Evolutionary conservation across 2,888 invertebrate species (phyloP), one percentile per base, ranked within the genome.

Genomic region (Quadriops clusia): DNA sequence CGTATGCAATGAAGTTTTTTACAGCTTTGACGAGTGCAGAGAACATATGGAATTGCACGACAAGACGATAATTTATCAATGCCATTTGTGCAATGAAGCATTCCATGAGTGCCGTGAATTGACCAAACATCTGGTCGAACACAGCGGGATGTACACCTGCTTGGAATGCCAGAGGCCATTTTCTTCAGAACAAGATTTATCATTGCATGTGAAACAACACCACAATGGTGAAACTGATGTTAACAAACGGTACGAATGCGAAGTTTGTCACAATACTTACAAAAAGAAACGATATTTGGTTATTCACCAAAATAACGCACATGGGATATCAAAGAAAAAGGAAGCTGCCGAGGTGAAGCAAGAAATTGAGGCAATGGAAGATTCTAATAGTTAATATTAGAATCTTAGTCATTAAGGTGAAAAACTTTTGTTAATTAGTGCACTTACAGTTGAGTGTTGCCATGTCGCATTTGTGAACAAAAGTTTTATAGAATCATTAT

Each of bases 71-170:
- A 26, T 38, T 15, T 45, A 43, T 23, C 41, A 37, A 20, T 45
- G 45, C 30, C 44, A 42, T 23, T 10, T 41, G 15, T 45, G 45
- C 30, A 23, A 27, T 5, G 36, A 40, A 18, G 28, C 36, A 23
- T 44, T 44, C 21, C 32, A 24, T 11, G 41, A 45, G 23, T 41
- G 36, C 15, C 33, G 39, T 2, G 40, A 39, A n/a, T 30, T 44
- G 15, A 38, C 37, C 1, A 41, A 32, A 15, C 45, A 45, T 26
- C 22, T 45, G 11, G 36, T 37, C 5, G 44, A 38, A 22, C 45
- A 45, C 24, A 38, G 36, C 10, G 40, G 42, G 2, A 30, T 39
- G 34, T 38, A 39, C 20, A 26, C 39, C 5, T 44, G 44, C 30
- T 24, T 21, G 16, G 22, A 25, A 14, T 44, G 44, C 21, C 32